Conservation (phyloP, 2,113 vertebrate species). For the Thamnaconus septentrionalis region DNA sequence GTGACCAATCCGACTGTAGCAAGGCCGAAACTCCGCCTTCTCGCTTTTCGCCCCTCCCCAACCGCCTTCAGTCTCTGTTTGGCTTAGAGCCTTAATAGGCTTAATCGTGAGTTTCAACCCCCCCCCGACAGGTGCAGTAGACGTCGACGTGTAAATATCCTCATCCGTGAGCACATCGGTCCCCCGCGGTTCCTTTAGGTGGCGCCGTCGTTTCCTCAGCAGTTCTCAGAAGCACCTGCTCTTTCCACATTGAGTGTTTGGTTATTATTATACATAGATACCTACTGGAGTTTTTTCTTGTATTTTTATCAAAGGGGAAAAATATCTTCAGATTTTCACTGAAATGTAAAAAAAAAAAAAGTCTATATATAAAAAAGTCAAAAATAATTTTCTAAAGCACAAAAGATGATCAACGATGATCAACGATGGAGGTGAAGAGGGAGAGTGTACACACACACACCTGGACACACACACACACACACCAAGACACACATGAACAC, state of each 20-base stretch:
- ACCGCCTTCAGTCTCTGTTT: slow-evolving; percentile 26
- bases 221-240: slow-evolving; percentile 63
- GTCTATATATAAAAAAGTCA: slow-evolving; percentile 29
- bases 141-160: slow-evolving; percentile 60
- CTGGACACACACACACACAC: slow-evolving; percentile 32
- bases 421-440: slow-evolving; percentile 33
- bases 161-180: slow-evolving; percentile 47
- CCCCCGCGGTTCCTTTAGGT: slow-evolving; percentile 38
- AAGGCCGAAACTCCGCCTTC: too few relatives aligned
- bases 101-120: slow-evolving; percentile 69
- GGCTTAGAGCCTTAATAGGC: slow-evolving; percentile 12
- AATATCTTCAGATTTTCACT: slow-evolving; percentile 71
- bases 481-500: slow-evolving; percentile 25
- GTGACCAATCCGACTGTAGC: too few relatives aligned
- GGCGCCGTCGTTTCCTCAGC: slow-evolving; percentile 34
- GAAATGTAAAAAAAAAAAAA: slow-evolving; percentile 65
- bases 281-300: slow-evolving; percentile 64
- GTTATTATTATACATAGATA: slow-evolving; percentile 56
- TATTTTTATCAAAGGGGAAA: slow-evolving; percentile 64
- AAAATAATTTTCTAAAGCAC: slow-evolving; percentile 70
- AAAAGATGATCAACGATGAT: slow-evolving; percentile 56
- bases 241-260: slow-evolving; percentile 64
- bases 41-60: too few relatives aligned
- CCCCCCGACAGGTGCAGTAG: slow-evolving; percentile 41
- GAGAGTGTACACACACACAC: slow-evolving; percentile 43